Evolutionary conservation across 2,888 invertebrate genomes (phyloP), one percentile per base, ranked within the genome.

Genomic region (Mythimna loreyi): DNA sequence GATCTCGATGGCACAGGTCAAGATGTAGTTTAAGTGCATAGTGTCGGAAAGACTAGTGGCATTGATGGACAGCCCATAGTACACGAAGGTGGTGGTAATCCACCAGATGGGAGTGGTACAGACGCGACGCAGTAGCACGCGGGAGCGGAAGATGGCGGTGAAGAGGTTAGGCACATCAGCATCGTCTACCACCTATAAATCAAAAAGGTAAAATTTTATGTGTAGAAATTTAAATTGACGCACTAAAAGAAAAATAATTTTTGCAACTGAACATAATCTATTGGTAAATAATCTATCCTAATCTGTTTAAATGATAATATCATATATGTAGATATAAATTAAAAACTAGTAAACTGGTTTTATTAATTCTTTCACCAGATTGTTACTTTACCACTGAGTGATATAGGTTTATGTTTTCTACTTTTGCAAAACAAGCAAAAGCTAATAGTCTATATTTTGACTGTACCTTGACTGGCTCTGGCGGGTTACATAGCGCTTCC

Each of bases 31-130:
- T 7, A 97, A 86, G 88, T 98, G 97, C 90, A 97, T 97, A 85
- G 97, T 97, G 28, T 97, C 98, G 7, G 97, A 97, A 45, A 98
- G 93, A 1, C 97, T 96, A 2, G 97, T 97, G 0, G 98, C 97
- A 92, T 98, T 98, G 75, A 98, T 95, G 21, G 97, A 97, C 25
- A 98, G 92, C 0, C 98, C 98, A 85, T 98, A 98, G 92, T 97
- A 98, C 16, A 98, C 97, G 82, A 98, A 97, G 0, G 97, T 97
- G 76, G 97, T 97, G 2, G 98, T 97, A 60, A 98, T 96, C 98
- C 98, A 98, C 94, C 97, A 98, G 81, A 98, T 96, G 13, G 97
- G 97, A 40, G 97, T 97, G 50, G 97, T 97, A 47, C 96, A 86
- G 59, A 97, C 91, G 33, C 97, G 94, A 0, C 96, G 88, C 2